phyloP scores from a whole-genome alignment of 2,797 vertebrate species.

The Nasua narica region DNA sequence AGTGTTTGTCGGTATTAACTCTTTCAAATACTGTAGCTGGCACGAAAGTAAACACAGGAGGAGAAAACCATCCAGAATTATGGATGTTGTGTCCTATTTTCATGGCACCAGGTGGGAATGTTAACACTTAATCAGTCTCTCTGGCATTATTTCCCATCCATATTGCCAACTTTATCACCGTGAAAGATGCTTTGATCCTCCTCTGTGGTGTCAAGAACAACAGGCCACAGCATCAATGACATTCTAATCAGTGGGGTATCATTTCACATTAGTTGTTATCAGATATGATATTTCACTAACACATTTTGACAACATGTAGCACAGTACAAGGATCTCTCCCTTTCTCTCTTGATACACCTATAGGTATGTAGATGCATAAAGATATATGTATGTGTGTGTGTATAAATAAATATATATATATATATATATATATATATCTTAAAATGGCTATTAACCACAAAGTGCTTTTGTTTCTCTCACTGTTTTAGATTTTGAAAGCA shows the following conservation, averaged over 20 bases:
- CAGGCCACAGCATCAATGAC: constrained; percentile 65
- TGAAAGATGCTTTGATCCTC: constrained; percentile 72
- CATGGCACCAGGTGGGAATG: constrained; percentile 61
- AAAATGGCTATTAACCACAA: not conserved
- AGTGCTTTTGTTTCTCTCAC: not conserved
- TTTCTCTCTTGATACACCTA: not conserved
- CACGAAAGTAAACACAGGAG: not conserved
- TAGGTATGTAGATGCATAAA: not conserved
- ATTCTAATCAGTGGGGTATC: constrained; percentile 69
- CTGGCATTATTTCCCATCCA: constrained; percentile 30
- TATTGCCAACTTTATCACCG: constrained; percentile 62
- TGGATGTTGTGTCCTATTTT: constrained; percentile 36
- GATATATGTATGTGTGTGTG: no score
- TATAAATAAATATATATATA: no score
- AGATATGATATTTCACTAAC: constrained; percentile 72
- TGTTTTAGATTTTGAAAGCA: not conserved
- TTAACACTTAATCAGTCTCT: constrained; percentile 69
- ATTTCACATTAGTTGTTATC: constrained; percentile 71
- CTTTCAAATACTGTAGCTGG: not conserved
- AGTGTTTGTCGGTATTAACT: not conserved
- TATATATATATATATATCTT: not conserved
- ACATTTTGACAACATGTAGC: constrained; percentile 72
- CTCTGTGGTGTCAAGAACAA: constrained; percentile 65
- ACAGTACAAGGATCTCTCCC: constrained; percentile 5
- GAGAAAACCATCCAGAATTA: constrained; percentile 25